Conservation (phyloP, 2,113 vertebrate genomes). For the Hipposideros armiger region DNA sequence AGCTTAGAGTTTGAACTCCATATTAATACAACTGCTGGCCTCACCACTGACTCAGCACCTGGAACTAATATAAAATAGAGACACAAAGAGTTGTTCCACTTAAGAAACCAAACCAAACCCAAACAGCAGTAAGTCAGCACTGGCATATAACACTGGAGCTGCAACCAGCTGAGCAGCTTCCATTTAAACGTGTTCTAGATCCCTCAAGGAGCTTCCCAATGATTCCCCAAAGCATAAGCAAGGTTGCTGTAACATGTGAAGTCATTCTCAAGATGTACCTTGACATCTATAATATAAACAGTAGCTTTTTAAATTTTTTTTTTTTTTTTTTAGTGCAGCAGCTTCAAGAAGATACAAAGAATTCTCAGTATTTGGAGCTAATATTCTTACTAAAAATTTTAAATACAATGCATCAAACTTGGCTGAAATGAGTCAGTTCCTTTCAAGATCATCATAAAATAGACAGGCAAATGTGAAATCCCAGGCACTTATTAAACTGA, state of each 20-base stretch:
- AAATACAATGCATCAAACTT: conserved; percentile 46
- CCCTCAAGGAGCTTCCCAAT: neutral
- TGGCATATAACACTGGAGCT: neutral
- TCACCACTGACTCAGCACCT: neutral
- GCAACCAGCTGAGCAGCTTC: neutral
- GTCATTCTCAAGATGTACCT: conserved; percentile 39
- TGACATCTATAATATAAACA: neutral
- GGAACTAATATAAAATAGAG: conserved; percentile 60
- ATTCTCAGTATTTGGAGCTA: neutral
- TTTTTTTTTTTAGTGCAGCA: neutral
- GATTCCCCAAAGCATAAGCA: neutral
- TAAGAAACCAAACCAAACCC: conserved; percentile 55
- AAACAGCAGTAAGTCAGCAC: neutral
- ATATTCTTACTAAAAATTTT: conserved; percentile 59
- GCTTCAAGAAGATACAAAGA: conserved; percentile 11
- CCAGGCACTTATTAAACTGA: conserved; percentile 29
- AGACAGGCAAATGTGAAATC: conserved; percentile 29
- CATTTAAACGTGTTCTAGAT: neutral
- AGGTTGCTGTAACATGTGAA: conserved; percentile 48
- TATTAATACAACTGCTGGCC: conserved; percentile 42
- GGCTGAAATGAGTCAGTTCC: conserved; percentile 41
- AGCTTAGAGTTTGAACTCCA: conserved; percentile 21
- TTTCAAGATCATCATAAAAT: conserved; percentile 58
- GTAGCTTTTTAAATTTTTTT: neutral
- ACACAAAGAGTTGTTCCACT: conserved; percentile 45